Base-by-base conservation (phyloP, 2,113 vertebrate species). In the Phoxinus phoxinus region DNA sequence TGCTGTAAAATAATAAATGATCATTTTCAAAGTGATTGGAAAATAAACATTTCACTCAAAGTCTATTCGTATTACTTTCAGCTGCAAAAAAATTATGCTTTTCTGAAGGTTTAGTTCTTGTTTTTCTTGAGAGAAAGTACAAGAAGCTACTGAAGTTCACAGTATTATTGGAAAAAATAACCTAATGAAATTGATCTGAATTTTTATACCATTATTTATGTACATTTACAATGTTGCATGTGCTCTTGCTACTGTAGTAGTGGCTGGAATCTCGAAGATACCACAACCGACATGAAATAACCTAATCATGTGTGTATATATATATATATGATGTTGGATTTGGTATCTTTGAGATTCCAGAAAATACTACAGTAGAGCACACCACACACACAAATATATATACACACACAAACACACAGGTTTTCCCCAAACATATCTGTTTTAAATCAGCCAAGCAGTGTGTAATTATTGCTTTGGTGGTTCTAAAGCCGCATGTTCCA, bases 401-500 rank as follows among this genome's bases (percentile, higher is more conserved):
- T 37, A n/a, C n/a, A n/a, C n/a, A n/a, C n/a, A n/a, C n/a, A n/a
- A n/a, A n/a, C n/a, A n/a, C n/a, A n/a, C n/a, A n/a, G n/a, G 88
- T 58, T 65, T 32, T 91, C 91, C 90, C 30, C 88, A 90, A 89
- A 89, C 87, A 85, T 84, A 87, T 75, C 73, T 87, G 86, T 86
- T 92, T 91, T 92, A 83, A 88, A 89, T 88, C 90, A 88, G 90
- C 88, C 78, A 91, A 88, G 90, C 89, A 89, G 89, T 90, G 89
- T 90, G 89, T 90, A 91, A 92, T 91, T 92, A 92, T 90, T 88
- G 83, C 89, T 91, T 90, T 89, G 88, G 89, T 89, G 88, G 81
- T 87, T 90, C 89, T 83, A 87, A 84, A 65, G 84, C 84, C 80
- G 83, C 59, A 81, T 30, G 59, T 81, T 81, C 6, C 58, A n/a